Percentiles rank a stretch among this genome's conserved stretches.
phyloP scores from a whole-genome alignment of 2,113 vertebrate species.

The Amphilophus citrinellus region DNA sequence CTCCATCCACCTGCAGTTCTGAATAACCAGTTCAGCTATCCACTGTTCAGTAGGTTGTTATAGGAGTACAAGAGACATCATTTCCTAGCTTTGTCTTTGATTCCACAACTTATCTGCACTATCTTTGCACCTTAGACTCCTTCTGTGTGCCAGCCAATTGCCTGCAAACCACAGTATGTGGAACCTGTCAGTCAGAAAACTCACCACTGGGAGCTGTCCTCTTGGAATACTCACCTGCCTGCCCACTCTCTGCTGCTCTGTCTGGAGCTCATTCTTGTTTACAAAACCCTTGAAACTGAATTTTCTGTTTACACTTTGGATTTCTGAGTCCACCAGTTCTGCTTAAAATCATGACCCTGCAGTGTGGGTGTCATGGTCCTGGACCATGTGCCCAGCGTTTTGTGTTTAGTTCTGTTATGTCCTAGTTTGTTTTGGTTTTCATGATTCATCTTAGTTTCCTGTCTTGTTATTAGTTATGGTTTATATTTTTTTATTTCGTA shows the following conservation, averaged over 20 bases:
- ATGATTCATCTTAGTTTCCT: too few relatives aligned
- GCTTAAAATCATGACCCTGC: neutral
- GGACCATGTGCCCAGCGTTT: too few relatives aligned
- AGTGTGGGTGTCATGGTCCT: neutral
- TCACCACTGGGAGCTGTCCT: fast-evolving
- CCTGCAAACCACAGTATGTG: neutral
- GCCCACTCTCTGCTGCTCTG: neutral
- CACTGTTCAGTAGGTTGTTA: neutral
- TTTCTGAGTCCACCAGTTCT: neutral
- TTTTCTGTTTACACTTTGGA: neutral
- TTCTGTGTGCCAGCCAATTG: neutral
- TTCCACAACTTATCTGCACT: neutral
- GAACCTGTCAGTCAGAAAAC: neutral
- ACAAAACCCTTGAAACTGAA: neutral
- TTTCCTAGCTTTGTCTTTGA: neutral
- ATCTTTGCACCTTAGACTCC: neutral
- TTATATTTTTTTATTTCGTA: too few relatives aligned
- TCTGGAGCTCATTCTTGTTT: neutral
- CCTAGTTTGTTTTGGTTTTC: too few relatives aligned
- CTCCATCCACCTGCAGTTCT: neutral
- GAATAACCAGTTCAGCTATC: neutral
- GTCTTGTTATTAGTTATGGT: too few relatives aligned
- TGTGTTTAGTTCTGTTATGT: too few relatives aligned
- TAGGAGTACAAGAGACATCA: neutral
- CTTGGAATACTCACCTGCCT: neutral